Conservation (phyloP, 2,797 vertebrate genomes). For the Otus scops region DNA sequence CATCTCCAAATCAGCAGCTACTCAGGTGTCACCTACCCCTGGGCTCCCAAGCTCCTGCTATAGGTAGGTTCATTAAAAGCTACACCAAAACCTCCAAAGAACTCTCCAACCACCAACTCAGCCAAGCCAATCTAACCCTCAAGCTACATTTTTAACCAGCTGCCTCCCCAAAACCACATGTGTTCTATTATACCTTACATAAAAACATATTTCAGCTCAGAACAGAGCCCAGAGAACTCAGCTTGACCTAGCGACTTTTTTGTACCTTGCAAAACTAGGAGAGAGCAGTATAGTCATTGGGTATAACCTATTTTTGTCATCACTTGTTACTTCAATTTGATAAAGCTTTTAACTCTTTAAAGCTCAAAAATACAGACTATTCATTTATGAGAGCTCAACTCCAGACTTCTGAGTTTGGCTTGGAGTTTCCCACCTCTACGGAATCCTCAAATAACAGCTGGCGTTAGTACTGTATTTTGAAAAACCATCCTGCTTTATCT, state of each 20-base stretch:
- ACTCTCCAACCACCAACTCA: neutral
- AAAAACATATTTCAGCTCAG: neutral
- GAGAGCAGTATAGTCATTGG: neutral
- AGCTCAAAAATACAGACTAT: neutral
- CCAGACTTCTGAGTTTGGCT: neutral
- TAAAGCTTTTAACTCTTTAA: neutral
- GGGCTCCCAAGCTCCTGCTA: neutral
- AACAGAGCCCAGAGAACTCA: neutral
- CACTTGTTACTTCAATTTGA: neutral
- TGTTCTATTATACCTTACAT: neutral
- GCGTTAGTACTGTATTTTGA: neutral
- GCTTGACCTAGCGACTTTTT: neutral
- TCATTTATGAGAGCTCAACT: neutral
- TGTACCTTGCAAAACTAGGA: neutral
- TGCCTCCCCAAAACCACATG: neutral
- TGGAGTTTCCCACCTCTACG: neutral
- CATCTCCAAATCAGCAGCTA: neutral
- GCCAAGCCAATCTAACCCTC: neutral
- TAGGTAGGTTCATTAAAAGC: neutral
- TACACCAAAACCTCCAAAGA: neutral
- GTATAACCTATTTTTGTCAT: neutral
- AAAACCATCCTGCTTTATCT: neutral
- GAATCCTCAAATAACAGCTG: neutral
- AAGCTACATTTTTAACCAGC: neutral
- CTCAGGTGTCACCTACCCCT: neutral